Conservation (phyloP, 1,140 invertebrate genomes). For the Orchesella cincta region DNA sequence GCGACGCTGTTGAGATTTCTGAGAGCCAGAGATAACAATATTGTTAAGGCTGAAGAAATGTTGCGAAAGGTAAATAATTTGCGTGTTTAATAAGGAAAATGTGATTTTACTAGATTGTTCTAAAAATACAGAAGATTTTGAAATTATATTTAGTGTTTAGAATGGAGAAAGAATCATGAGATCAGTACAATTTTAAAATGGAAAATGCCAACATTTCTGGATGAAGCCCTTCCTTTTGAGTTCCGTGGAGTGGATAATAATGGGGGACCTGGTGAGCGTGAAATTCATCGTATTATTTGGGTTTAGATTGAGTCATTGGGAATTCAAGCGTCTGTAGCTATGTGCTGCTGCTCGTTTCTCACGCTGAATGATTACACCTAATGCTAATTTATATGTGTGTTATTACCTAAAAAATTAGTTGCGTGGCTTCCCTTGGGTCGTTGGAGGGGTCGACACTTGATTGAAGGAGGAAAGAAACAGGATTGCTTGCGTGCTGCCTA, state of each 20-base stretch:
- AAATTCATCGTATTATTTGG: not conserved
- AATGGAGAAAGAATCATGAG: constrained; percentile 29
- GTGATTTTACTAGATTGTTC: not conserved
- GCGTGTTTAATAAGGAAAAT: not conserved
- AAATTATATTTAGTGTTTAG: constrained; percentile 16
- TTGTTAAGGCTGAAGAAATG: constrained; percentile 31
- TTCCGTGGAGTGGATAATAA: constrained; percentile 1
- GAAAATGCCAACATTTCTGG: not conserved
- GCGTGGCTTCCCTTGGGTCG: not conserved
- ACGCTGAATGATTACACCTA: too few relatives aligned
- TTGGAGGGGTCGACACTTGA: not conserved
- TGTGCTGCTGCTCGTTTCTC: too few relatives aligned
- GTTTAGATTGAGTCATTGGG: constrained; percentile 16
- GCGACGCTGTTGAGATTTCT: constrained; percentile 28
- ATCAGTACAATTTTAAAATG: constrained; percentile 26
- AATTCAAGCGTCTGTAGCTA: constrained; percentile 7
- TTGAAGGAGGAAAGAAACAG: constrained; percentile 24
- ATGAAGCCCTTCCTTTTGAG: constrained; percentile 1
- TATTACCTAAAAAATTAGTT: too few relatives aligned
- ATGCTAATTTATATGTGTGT: too few relatives aligned
- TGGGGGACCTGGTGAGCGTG: not conserved
- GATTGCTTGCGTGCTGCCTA: constrained; percentile 18
- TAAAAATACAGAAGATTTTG: not conserved
- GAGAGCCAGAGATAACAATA: constrained; percentile 12
- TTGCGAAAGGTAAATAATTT: constrained; percentile 30